A percentile compares a stretch with the other conserved stretches of the same genome.
Conservation (phyloP, 2,797 vertebrate genomes). For the Bradypodion pumilum region DNA sequence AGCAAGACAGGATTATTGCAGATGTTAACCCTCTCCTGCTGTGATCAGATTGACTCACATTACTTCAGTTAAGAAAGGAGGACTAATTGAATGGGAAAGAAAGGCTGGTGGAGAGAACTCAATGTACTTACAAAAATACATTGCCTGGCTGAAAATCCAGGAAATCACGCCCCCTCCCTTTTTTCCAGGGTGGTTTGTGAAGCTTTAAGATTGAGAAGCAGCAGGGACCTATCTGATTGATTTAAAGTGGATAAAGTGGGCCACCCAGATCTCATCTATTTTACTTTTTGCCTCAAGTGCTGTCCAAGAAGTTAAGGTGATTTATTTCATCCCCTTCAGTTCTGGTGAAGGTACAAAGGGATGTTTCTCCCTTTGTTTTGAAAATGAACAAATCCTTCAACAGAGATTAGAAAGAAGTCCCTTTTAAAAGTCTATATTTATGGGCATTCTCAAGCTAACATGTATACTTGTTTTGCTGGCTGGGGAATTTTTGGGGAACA, state of each 20-base stretch:
- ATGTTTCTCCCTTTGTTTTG: not conserved
- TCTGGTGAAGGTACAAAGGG: not conserved
- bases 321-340: constrained; percentile 2
- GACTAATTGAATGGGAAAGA: constrained; percentile 28
- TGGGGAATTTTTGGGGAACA: too few relatives aligned
- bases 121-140: constrained; percentile 17
- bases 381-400: not conserved
- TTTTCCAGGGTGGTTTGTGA: not conserved
- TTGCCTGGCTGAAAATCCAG: constrained; percentile 11
- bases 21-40: constrained; percentile 1
- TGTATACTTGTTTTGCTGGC: too few relatives aligned
- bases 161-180: not conserved
- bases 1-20: not conserved
- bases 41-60: constrained; percentile 6
- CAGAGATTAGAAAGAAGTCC: not conserved
- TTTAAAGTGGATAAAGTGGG: constrained; percentile 23
- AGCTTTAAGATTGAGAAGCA: constrained; percentile 16
- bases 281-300: constrained; percentile 1
- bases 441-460: too few relatives aligned
- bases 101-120: not conserved
- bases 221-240: constrained; percentile 16
- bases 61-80: not conserved
- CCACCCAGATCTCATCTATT: constrained; percentile 34
- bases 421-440: too few relatives aligned
- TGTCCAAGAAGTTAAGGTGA: constrained; percentile 4